phyloP scores from a whole-genome alignment of 1,140 invertebrate genomes.

The Heliconius melpomene region DNA sequence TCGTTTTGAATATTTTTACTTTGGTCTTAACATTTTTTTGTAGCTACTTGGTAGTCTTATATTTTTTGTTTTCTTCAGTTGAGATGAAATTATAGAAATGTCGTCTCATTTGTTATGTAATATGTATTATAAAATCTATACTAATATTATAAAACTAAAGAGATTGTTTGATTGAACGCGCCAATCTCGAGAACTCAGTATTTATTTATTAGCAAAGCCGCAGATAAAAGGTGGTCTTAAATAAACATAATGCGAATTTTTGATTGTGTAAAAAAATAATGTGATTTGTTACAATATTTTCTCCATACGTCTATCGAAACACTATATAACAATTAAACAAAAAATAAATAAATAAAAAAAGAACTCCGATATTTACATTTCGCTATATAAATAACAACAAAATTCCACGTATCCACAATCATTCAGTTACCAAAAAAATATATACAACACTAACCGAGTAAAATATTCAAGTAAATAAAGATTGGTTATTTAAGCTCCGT shows the following conservation, averaged over 20 bases:
- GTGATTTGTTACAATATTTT: too few relatives aligned
- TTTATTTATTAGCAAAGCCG: too few relatives aligned
- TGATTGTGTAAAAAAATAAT: too few relatives aligned
- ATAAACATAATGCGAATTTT: too few relatives aligned
- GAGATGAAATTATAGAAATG: background rate
- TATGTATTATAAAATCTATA: too few relatives aligned
- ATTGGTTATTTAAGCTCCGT: constrained; percentile 3
- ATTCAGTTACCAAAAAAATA: background rate
- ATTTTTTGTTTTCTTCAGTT: constrained; percentile 8
- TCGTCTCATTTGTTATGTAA: too few relatives aligned
- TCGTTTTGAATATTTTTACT: constrained; percentile 2
- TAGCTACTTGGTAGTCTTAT: constrained; percentile 27
- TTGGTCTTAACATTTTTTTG: background rate
- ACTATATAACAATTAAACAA: too few relatives aligned
- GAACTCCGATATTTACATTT: background rate
- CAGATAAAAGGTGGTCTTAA: too few relatives aligned
- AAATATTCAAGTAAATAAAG: background rate
- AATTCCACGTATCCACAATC: background rate
- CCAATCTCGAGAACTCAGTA: too few relatives aligned
- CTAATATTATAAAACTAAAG: too few relatives aligned
- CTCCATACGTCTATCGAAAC: too few relatives aligned
- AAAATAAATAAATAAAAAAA: background rate
- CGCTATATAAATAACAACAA: background rate
- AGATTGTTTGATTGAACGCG: too few relatives aligned
- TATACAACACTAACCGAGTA: background rate